Base-by-base conservation (phyloP, 2,888 invertebrate genomes). In the Seladonia tumulorum region DNA sequence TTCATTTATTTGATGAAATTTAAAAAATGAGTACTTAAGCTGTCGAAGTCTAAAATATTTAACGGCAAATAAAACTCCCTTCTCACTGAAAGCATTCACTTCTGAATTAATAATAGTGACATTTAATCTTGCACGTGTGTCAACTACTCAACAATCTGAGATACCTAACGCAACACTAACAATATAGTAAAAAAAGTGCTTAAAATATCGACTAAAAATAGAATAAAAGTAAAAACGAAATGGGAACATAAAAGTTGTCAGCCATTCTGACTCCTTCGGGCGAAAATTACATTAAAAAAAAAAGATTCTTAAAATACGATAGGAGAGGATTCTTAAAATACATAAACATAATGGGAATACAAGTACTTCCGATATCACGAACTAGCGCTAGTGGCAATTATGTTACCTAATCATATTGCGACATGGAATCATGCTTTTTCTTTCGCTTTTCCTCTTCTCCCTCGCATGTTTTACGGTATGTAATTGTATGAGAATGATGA, bases 171-270 rank as follows among this genome's bases (percentile, higher is more conserved):
- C 35, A n/a, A 49, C 0, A 63, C 18, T 5, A 22, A 74, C 60
- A 45, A 49, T 70, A 18, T 74, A 45, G 16, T 63, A 63, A 63
- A 70, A 70, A 63, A 60, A 72, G 14, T n/a, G 8, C 49, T 78
- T 83, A 82, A 79, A 16, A 60, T 71, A 74, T 45, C 49, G n/a
- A 18, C 16, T 72, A 57, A 5, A n/a, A 63, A 8, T 63, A 29
- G 5, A 72, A 42, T 77, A 78, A 53, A 8, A 72, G 35, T 77
- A 73, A 68, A 71, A 74, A 53, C 42, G 35, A 16, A 53, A 63
- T 75, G 74, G 74, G 84, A 85, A 83, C 79, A 83, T 4, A 29
- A 66, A 39, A 39, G 10, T 14, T 57, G 75, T 39, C 75, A 57
- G 29, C 14, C n/a, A n/a, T 45, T n/a, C 47, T 14, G 35, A 29